Conservation (phyloP, 2,113 vertebrate species). For the Varanus komodoensis region DNA sequence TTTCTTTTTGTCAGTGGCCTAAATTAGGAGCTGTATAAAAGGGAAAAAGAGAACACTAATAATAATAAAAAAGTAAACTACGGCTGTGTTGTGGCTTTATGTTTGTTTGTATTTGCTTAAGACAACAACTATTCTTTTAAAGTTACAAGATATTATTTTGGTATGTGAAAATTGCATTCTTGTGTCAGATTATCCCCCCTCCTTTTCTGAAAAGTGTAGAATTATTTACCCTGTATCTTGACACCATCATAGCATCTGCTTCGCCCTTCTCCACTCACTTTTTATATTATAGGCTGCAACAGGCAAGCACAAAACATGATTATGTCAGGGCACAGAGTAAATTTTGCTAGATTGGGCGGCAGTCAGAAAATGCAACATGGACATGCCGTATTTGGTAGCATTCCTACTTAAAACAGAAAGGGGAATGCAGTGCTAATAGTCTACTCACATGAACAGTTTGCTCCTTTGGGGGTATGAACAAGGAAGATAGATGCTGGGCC, state of each 20-base stretch:
- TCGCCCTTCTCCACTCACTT: not conserved
- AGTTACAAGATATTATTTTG: constrained; percentile 65
- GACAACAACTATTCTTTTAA: constrained; percentile 51
- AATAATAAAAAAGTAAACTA: constrained; percentile 61
- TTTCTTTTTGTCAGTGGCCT: constrained; percentile 82
- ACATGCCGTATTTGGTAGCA: not conserved
- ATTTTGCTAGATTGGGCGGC: not conserved
- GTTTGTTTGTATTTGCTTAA: constrained; percentile 23
- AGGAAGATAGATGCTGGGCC: not conserved
- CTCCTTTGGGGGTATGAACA: not conserved
- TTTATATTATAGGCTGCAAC: not conserved
- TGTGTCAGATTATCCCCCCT: not conserved
- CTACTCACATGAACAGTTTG: not conserved
- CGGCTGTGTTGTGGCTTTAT: constrained; percentile 59
- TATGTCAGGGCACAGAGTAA: not conserved
- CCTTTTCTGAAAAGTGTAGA: not conserved
- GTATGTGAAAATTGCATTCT: not conserved
- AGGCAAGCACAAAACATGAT: not conserved
- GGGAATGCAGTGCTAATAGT: not conserved
- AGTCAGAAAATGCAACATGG: not conserved
- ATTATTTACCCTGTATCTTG: not conserved
- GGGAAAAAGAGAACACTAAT: constrained; percentile 38
- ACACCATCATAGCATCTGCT: not conserved
- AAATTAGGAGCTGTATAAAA: constrained; percentile 77
- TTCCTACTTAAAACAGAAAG: not conserved